Evolutionary conservation across 2,113 vertebrate genomes (phyloP).

Genomic region (Ochotona princeps): DNA sequence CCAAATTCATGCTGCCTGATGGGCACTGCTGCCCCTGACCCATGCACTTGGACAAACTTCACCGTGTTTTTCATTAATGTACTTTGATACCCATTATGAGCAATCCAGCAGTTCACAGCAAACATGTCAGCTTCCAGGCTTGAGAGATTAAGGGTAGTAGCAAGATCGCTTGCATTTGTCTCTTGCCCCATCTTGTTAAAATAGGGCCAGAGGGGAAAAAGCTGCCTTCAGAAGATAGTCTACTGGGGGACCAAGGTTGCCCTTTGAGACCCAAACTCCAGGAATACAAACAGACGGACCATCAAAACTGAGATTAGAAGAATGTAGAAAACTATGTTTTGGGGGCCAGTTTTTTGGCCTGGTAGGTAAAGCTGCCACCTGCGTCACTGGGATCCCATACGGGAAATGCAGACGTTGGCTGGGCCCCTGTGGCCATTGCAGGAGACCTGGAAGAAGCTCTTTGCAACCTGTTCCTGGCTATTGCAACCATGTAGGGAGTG

Average conservation of each 20-base stretch:
- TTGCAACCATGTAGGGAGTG: too few relatives aligned
- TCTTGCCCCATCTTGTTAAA: not conserved
- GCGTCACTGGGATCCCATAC: too few relatives aligned
- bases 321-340: not conserved
- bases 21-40: too few relatives aligned
- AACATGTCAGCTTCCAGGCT: not conserved
- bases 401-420: too few relatives aligned
- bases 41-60: not conserved
- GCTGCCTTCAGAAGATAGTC: not conserved
- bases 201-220: too few relatives aligned
- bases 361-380: too few relatives aligned
- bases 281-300: not conserved
- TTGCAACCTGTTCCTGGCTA: too few relatives aligned
- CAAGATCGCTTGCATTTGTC: not conserved
- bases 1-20: not conserved
- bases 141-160: not conserved
- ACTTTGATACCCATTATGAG: not conserved
- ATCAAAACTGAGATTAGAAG: not conserved
- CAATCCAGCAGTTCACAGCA: not conserved
- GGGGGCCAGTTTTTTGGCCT: too few relatives aligned
- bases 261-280: not conserved
- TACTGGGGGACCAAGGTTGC: not conserved
- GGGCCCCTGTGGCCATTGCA: too few relatives aligned
- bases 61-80: not conserved
- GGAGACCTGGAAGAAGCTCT: too few relatives aligned